Base-by-base conservation (phyloP, 37 sponge, comb jelly and placozoan species). In the Ephydatia muelleri region DNA sequence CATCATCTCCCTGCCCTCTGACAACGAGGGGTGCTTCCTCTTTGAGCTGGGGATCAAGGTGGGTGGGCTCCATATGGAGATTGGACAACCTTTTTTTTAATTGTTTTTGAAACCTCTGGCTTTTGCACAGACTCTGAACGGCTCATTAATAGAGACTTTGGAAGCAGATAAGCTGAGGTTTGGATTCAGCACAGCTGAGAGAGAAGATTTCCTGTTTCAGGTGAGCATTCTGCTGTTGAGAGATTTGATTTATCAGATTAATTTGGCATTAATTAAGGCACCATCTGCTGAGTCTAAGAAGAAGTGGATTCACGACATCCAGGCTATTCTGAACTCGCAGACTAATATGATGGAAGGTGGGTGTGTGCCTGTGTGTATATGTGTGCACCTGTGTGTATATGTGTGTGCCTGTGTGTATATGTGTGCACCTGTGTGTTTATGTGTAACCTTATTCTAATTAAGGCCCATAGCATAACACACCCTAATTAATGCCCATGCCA, bases 21-120 rank as follows among this genome's bases (percentile, higher is more conserved):
- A 89, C 38, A 23, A 25, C 23, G 84, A 84, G 49, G 90, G 90
- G 3, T 89, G 84, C 81, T 89, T 65, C 66, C 67, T 80, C 11
- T 84, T 76, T 76, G 73, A 84, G 37, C 39, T 72, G 21, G 90
- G 70, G 67, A 43, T 86, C 27, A 86, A 80, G 80, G 86, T 80
- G 9, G 27, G 31, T 19, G 66, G 21, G 14, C 14, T 65, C 66
- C 14, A 14, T 65, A 65, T 22, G 21, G 21, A 65, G 19, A 65
- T 14, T 22, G 21, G 14, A 65, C 14, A 22, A 21, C 14, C 21
- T 65, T 65, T 65, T 21, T 21, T 21, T 65, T 65, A 21, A 21
- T 22, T 65, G 66, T 65, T 14, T 14, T n/a, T n/a, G 21, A 21
- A 65, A 14, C 21, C 66, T 65, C 19, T 65, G 21, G 14, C 66